phyloP scores from a whole-genome alignment of 2,888 invertebrate genomes.

The Nebria salina region DNA sequence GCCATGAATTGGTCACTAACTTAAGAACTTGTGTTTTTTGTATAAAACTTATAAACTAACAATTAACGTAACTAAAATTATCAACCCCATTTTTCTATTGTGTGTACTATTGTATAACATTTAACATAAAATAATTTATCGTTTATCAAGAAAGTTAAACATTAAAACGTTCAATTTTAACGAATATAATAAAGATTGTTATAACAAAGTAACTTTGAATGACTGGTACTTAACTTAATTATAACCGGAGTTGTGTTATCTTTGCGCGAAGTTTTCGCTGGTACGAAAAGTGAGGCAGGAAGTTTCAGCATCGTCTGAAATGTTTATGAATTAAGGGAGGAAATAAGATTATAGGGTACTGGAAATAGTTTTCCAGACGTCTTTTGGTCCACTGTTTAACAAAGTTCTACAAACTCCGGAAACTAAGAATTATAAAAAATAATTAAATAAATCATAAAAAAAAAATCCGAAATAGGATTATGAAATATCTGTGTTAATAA shows the following conservation, averaged over 20 bases:
- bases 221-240: constrained; percentile 1
- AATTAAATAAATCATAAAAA: neutral
- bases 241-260: neutral
- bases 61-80: neutral
- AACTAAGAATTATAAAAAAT: neutral
- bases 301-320: neutral
- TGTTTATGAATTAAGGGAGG: neutral
- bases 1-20: neutral
- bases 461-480: neutral
- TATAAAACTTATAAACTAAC: neutral
- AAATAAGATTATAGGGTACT: neutral
- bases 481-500: neutral
- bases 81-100: constrained; percentile 18
- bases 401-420: neutral
- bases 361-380: neutral
- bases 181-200: neutral
- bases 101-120: constrained; percentile 11
- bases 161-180: neutral
- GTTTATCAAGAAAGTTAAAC: neutral
- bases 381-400: neutral
- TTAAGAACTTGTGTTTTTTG: neutral
- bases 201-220: neutral
- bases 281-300: neutral
- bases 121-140: constrained; percentile 8
- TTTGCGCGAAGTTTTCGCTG: neutral